phyloP scores from a whole-genome alignment of 2,888 invertebrate species.

The Molanna angustata region DNA sequence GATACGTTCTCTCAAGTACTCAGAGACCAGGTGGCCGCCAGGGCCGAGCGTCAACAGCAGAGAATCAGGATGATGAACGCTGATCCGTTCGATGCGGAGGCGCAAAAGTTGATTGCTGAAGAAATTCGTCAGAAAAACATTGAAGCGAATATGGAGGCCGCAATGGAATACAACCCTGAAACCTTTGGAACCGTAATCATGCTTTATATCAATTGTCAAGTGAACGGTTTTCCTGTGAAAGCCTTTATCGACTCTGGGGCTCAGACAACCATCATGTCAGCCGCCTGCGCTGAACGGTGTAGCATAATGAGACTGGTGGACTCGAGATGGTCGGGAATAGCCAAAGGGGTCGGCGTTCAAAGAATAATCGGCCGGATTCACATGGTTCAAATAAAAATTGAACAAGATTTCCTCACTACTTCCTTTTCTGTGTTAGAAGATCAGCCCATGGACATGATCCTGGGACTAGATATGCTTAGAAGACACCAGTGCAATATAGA shows the following conservation, averaged over 20 bases:
- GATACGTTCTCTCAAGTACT: slow-evolving; percentile 77
- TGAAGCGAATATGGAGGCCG: slow-evolving; percentile 97
- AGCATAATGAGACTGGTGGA: slow-evolving; percentile 89
- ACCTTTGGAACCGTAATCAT: slow-evolving; percentile 97
- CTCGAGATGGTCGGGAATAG: slow-evolving; percentile 91
- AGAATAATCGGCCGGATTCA: slow-evolving; percentile 95
- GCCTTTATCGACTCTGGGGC: slow-evolving; percentile 98
- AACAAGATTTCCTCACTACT: slow-evolving; percentile 87
- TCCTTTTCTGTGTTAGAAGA: slow-evolving; percentile 96
- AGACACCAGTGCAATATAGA: slow-evolving; percentile 96
- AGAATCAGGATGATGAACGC: slow-evolving; percentile 86
- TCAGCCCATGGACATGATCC: slow-evolving; percentile 97
- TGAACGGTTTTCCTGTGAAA: slow-evolving; percentile 95
- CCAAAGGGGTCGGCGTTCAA: slow-evolving; percentile 97
- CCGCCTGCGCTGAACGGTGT: slow-evolving; percentile 91
- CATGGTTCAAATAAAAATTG: slow-evolving; percentile 96
- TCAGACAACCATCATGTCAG: slow-evolving; percentile 98
- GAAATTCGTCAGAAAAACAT: slow-evolving; percentile 95
- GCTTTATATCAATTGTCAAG: slow-evolving; percentile 96
- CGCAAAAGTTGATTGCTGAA: slow-evolving; percentile 92
- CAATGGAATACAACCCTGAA: slow-evolving; percentile 98
- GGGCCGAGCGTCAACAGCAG: slow-evolving; percentile 80
- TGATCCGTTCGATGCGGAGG: slow-evolving; percentile 94
- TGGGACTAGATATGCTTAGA: slow-evolving; percentile 96
- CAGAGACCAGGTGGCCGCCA: slow-evolving; percentile 76